Percentiles rank a stretch among this genome's conserved stretches.
Evolutionary conservation across 2,113 vertebrate species (phyloP).

Genomic region (Greenwoodochromis staneri): DNA sequence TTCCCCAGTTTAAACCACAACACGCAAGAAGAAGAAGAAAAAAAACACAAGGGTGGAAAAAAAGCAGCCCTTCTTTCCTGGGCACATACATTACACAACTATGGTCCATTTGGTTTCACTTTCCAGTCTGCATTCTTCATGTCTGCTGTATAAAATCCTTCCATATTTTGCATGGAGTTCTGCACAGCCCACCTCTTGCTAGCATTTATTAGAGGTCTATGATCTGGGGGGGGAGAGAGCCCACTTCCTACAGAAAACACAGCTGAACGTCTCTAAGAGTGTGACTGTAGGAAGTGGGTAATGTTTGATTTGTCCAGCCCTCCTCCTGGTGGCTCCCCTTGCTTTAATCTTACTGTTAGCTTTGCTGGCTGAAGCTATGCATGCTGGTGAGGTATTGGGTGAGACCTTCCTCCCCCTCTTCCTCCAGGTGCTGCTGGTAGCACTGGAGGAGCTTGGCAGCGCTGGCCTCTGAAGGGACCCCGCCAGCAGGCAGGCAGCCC

Average conservation of each 20-base stretch:
- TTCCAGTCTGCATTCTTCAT: not conserved
- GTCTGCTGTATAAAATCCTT: not conserved
- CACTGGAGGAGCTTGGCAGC: conserved; percentile 80
- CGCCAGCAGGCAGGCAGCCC: conserved; percentile 68
- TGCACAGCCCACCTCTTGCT: not conserved
- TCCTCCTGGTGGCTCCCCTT: not conserved
- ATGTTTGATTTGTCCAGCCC: not conserved
- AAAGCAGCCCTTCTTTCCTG: not conserved
- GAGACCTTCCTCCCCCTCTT: conserved; percentile 73
- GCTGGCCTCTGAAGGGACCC: conserved; percentile 52
- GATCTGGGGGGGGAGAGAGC: not conserved
- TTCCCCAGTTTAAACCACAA: not conserved
- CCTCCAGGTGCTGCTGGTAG: conserved; percentile 80
- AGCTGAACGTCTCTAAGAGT: not conserved
- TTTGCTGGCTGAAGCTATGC: conserved; percentile 74
- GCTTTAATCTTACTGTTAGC: conserved; percentile 48
- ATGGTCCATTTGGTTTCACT: not conserved
- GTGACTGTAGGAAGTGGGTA: not conserved
- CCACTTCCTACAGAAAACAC: not conserved
- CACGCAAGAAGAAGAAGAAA: not conserved
- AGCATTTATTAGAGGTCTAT: not conserved
- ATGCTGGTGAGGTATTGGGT: conserved; percentile 81
- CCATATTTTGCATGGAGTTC: not conserved
- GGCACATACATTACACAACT: not conserved
- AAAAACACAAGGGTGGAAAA: not conserved